Base-by-base conservation (phyloP, 2,113 vertebrate species). In the Rhodinocichla rosea region DNA sequence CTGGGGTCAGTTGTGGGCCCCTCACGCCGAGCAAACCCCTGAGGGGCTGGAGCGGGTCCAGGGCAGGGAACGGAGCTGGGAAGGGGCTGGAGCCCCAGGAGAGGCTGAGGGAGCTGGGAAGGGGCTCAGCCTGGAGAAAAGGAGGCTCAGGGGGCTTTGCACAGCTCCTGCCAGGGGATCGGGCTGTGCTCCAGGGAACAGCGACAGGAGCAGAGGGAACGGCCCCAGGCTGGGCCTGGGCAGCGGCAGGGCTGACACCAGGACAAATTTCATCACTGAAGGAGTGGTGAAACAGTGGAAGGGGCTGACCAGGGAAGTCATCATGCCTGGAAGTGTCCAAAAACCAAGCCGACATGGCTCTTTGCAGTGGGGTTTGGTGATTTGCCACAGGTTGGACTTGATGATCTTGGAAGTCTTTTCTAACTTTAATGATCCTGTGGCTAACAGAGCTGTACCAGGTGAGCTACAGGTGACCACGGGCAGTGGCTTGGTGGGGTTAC, bases 201-300 rank as follows among this genome's bases (percentile, higher is more conserved):
- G 49, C 30, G n/a, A 63, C 49, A 56, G 65, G 40, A 56, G 20
- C 2, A 40, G n/a, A 16, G 26, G 35, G 15, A 64, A 49, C 2
- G 21, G 42, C 59, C n/a, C 35, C 67, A 50, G 22, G 27, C 32
- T 40, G 59, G 6, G 57, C 49, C 35, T 15, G 42, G 26, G 17
- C 0, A 64, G 35, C 20, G 0, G 1, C 21, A 40, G 59, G 18
- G 1, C 40, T 77, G 42, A 20, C 8, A 44, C 6, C 23, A 15
- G 18, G 12, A 44, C 1, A 11, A 20, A 50, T 19, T 27, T 37
- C 9, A 15, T 33, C 14, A 19, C 42, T 42, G 15, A 33, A 44
- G 33, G 11, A 9, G 4, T 5, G 10, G 12, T 23, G 18, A 57
- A 62, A 3, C 40, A 7, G 11, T 47, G 27, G 32, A 49, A 50